Percentiles rank a stretch among this genome's conserved stretches.
Conservation (phyloP, 1,140 invertebrate genomes). For the Heliconius hermathena region DNA sequence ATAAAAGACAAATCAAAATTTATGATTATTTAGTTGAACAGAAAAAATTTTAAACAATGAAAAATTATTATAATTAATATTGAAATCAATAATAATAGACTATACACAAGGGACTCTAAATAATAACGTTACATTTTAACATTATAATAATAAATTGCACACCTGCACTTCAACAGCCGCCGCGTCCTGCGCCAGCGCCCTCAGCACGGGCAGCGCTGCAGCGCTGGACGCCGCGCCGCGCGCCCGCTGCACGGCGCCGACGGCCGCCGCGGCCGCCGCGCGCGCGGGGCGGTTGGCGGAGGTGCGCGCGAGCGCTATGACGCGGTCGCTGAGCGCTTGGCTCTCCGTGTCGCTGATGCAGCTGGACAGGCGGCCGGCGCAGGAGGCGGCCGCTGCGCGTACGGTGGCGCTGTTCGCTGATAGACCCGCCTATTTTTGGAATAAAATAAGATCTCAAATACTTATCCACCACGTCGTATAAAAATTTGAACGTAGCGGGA, state of each 20-base stretch:
- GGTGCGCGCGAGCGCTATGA: slow-evolving; percentile 54
- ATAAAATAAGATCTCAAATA: no score
- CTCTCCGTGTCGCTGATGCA: slow-evolving; percentile 60
- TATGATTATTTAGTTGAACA: no score
- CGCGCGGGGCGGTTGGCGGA: slow-evolving; percentile 44
- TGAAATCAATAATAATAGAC: no score
- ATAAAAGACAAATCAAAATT: no score
- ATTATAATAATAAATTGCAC: slow-evolving; percentile 18
- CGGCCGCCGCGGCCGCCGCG: slow-evolving; percentile 86
- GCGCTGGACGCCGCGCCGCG: slow-evolving; percentile 66
- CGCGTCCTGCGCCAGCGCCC: slow-evolving; percentile 96
- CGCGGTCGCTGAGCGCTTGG: slow-evolving; percentile 60
- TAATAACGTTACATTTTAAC: no score
- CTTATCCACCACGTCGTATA: no score
- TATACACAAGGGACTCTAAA: no score
- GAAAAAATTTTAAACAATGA: no score
- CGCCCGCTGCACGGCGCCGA: slow-evolving; percentile 80
- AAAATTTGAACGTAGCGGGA: no score
- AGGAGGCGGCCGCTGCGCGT: slow-evolving; percentile 94
- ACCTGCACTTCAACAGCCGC: slow-evolving; percentile 95
- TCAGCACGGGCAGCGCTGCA: slow-evolving; percentile 89
- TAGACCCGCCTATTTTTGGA: slow-evolving; percentile 84
- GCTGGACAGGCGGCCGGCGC: slow-evolving; percentile 82
- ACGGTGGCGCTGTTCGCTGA: slow-evolving; percentile 93
- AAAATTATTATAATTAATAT: no score